Conservation (phyloP, 2,888 invertebrate genomes). For the Plagiodera versicolora region DNA sequence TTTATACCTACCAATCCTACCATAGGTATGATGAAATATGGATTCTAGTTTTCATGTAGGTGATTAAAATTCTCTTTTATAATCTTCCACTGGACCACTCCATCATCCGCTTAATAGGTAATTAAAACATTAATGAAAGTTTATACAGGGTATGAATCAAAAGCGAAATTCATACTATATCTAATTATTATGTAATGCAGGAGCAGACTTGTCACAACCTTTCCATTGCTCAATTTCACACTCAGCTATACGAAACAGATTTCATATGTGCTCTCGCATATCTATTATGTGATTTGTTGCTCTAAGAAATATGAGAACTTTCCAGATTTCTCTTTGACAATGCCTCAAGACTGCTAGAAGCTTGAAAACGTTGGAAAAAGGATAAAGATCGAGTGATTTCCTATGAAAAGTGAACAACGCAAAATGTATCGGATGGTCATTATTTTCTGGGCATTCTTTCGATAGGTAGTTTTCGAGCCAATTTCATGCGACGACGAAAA, state of each 20-base stretch:
- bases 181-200: background rate
- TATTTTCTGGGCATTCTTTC: constrained; percentile 7
- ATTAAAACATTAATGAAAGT: constrained; percentile 3
- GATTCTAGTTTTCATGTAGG: background rate
- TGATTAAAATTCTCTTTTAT: constrained; percentile 1
- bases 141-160: background rate
- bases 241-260: too few relatives aligned
- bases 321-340: too few relatives aligned
- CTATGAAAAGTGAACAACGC: background rate
- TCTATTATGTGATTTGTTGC: too few relatives aligned
- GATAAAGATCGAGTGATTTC: too few relatives aligned
- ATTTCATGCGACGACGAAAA: constrained; percentile 13
- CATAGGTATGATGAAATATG: background rate
- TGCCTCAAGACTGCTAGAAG: too few relatives aligned
- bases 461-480: constrained; percentile 5
- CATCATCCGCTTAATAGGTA: constrained; percentile 2
- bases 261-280: too few relatives aligned
- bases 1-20: background rate
- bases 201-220: background rate
- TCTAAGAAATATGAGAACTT: too few relatives aligned
- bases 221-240: background rate
- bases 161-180: background rate
- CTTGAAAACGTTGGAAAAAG: too few relatives aligned
- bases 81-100: background rate
- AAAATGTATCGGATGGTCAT: background rate